Conservation (phyloP, 2,888 invertebrate species). For the Lymantria monacha region DNA sequence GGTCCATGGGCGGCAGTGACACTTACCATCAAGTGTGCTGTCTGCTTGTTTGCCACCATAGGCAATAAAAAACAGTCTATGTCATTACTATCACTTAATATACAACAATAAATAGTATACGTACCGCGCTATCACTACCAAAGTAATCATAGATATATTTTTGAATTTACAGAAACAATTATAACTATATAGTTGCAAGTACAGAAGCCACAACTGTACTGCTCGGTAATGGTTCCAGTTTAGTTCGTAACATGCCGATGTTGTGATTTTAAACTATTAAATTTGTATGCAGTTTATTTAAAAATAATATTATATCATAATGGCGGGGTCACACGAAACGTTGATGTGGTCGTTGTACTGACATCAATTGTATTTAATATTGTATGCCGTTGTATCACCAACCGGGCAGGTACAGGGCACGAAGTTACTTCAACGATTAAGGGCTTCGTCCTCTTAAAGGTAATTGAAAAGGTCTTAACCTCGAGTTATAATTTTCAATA, state of each 20-base stretch:
- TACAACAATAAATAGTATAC: background rate
- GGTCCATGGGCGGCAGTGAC: too few relatives aligned
- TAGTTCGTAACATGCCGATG: background rate
- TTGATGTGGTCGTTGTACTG: background rate
- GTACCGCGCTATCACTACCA: conserved; percentile 5
- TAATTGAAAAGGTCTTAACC: too few relatives aligned
- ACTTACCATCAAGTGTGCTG: too few relatives aligned
- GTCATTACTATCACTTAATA: too few relatives aligned
- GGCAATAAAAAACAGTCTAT: too few relatives aligned
- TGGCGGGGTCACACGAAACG: background rate
- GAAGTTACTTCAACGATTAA: too few relatives aligned
- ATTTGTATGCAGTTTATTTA: background rate
- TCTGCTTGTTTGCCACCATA: too few relatives aligned
- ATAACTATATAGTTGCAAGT: background rate
- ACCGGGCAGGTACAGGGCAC: too few relatives aligned
- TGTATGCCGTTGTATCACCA: too few relatives aligned
- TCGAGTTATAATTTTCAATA: too few relatives aligned
- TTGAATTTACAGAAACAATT: background rate
- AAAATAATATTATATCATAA: background rate
- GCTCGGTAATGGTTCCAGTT: background rate
- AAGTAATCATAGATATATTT: conserved; percentile 5
- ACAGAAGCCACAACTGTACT: background rate
- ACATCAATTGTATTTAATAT: background rate
- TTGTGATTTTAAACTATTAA: conserved; percentile 1
- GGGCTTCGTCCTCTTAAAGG: too few relatives aligned